A percentile compares a stretch with the other conserved stretches of the same genome.
Conservation (phyloP, 1,140 invertebrate species). For the Melanaphis sacchari region DNA sequence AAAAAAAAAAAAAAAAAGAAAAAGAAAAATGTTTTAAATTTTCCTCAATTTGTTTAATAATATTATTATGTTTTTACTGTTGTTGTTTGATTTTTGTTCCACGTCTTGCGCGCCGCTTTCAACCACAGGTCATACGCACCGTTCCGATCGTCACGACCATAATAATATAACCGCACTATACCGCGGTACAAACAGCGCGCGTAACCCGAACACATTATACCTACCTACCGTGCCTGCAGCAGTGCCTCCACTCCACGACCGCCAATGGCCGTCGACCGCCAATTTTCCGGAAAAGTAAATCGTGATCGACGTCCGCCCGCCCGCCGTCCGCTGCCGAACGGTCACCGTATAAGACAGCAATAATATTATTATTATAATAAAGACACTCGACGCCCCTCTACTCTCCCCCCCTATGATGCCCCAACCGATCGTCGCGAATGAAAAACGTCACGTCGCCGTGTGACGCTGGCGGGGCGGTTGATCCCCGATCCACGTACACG, state of each 20-base stretch:
- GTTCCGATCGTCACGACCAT: neutral
- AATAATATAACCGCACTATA: neutral
- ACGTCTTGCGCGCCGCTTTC: neutral
- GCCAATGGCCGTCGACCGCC: too few relatives aligned
- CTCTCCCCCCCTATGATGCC: too few relatives aligned
- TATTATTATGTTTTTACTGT: neutral
- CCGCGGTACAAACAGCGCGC: neutral
- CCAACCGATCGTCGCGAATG: neutral
- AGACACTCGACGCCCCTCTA: neutral
- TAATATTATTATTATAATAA: neutral
- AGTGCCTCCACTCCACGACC: too few relatives aligned
- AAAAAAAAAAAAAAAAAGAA: neutral
- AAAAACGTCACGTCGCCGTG: conserved; percentile 2
- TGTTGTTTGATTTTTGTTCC: neutral
- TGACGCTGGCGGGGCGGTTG: neutral
- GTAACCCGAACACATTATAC: neutral
- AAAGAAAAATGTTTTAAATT: neutral
- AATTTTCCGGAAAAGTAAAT: neutral
- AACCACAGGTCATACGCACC: neutral
- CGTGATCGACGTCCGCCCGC: neutral
- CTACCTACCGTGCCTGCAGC: too few relatives aligned
- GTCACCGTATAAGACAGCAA: neutral
- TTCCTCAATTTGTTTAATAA: neutral
- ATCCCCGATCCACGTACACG: neutral
- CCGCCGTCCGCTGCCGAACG: too few relatives aligned